These are phyloP conservation scores for Ricordea florida DNA, from an alignment of 92 coral and sea anemone genomes.

Conservation along the genomic window DNA sequence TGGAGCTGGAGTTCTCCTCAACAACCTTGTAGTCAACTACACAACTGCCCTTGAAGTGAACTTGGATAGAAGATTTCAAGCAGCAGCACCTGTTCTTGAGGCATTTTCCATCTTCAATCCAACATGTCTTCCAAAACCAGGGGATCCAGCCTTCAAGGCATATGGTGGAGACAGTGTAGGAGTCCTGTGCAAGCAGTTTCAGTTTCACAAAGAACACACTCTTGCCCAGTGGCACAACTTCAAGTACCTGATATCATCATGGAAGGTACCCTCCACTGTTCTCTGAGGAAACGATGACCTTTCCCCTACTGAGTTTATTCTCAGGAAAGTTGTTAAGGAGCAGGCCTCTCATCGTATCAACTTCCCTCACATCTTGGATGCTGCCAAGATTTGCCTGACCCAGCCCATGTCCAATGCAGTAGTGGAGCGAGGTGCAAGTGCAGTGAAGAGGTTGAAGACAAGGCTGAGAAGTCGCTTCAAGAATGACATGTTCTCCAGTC, in stretches of 20 bases:
- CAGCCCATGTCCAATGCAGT: constrained; percentile 56
- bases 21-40: constrained; percentile 21
- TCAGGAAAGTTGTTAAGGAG: constrained; percentile 33
- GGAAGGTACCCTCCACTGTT: constrained; percentile 45
- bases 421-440: constrained; percentile 30
- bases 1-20: constrained; percentile 36
- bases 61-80: constrained; percentile 43
- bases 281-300: constrained; percentile 30
- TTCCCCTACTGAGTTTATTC: constrained; percentile 38
- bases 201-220: constrained; percentile 35
- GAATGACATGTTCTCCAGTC: constrained; percentile 45
- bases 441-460: constrained; percentile 35
- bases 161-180: constrained; percentile 31
- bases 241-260: constrained; percentile 42
- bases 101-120: constrained; percentile 44
- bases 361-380: constrained; percentile 34
- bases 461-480: constrained; percentile 34
- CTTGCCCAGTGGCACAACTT: constrained; percentile 49
- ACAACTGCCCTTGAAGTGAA: constrained; percentile 35
- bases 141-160: constrained; percentile 20
- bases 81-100: constrained; percentile 47
- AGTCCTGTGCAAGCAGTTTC: constrained; percentile 35
- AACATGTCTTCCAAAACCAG: constrained; percentile 29
- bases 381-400: constrained; percentile 43
- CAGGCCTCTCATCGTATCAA: constrained; percentile 34